Evolutionary conservation across 1,140 invertebrate species (phyloP).

Genomic region (Xylocopa sonorina): DNA sequence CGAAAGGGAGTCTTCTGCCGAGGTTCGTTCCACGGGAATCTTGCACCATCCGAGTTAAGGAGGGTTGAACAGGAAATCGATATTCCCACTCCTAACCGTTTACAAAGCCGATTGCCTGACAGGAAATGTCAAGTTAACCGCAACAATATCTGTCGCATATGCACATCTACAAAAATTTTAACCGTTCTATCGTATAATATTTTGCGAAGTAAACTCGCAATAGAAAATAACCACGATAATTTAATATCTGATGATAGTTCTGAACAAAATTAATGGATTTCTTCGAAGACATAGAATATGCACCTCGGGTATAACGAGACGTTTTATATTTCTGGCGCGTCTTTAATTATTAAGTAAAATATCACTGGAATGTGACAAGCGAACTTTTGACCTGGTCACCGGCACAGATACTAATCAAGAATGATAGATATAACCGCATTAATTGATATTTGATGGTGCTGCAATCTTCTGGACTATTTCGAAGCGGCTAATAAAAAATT

Average conservation of each 20-base stretch:
- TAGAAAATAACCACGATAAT: neutral
- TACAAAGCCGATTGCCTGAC: constrained; percentile 45
- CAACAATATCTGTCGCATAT: constrained; percentile 16
- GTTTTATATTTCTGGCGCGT: neutral
- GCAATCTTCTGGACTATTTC: constrained; percentile 3
- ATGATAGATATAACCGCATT: constrained; percentile 30
- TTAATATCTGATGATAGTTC: too few relatives aligned
- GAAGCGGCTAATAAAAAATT: neutral
- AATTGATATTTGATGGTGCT: constrained; percentile 11
- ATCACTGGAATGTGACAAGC: neutral
- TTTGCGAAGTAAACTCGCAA: neutral
- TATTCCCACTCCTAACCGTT: constrained; percentile 43
- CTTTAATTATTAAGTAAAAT: neutral
- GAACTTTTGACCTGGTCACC: constrained; percentile 33
- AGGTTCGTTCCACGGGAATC: constrained; percentile 35
- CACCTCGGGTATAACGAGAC: neutral
- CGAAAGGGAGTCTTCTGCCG: constrained; percentile 23
- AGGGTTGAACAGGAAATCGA: constrained; percentile 54
- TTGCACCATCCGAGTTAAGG: constrained; percentile 41
- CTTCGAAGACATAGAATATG: neutral
- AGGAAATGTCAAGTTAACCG: constrained; percentile 48
- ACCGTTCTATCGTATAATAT: neutral
- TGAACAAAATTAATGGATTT: neutral
- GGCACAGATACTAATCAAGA: constrained; percentile 16
- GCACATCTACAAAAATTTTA: neutral